Percentiles rank a stretch among this genome's conserved stretches.
Conservation (phyloP, 1,140 invertebrate genomes). For the Nephila pilipes region DNA sequence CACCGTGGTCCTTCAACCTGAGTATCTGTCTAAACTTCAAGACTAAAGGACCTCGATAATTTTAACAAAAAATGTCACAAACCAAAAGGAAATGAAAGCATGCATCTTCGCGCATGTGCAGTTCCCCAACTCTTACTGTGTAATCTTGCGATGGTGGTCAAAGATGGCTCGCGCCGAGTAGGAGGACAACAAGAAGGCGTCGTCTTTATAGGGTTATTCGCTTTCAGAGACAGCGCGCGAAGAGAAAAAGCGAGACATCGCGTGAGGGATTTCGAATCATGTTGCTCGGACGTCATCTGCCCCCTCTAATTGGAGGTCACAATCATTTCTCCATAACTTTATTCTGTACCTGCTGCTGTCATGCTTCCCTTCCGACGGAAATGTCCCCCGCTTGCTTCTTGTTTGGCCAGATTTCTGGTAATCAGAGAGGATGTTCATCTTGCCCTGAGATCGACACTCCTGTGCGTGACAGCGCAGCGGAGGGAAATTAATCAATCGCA, state of each 20-base stretch:
- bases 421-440: background rate
- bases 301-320: conserved; percentile 62
- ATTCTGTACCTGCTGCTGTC: background rate
- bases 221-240: conserved; percentile 15
- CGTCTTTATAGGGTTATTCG: conserved; percentile 62
- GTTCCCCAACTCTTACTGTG: no score
- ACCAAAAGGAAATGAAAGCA: no score
- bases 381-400: conserved; percentile 1
- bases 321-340: conserved; percentile 43
- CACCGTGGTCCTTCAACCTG: no score
- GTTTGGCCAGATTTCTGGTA: background rate
- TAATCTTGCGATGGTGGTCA: background rate
- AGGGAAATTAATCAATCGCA: no score
- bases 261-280: conserved; percentile 35
- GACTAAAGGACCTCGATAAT: no score
- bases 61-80: no score
- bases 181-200: background rate
- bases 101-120: no score
- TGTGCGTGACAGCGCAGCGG: background rate
- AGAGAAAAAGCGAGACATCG: conserved; percentile 24
- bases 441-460: background rate
- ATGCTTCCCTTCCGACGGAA: conserved; percentile 49
- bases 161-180: background rate
- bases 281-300: conserved; percentile 62
- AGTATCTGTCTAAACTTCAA: no score